phyloP scores from a whole-genome alignment of 1,140 invertebrate genomes.

The Cherax quadricarinatus region DNA sequence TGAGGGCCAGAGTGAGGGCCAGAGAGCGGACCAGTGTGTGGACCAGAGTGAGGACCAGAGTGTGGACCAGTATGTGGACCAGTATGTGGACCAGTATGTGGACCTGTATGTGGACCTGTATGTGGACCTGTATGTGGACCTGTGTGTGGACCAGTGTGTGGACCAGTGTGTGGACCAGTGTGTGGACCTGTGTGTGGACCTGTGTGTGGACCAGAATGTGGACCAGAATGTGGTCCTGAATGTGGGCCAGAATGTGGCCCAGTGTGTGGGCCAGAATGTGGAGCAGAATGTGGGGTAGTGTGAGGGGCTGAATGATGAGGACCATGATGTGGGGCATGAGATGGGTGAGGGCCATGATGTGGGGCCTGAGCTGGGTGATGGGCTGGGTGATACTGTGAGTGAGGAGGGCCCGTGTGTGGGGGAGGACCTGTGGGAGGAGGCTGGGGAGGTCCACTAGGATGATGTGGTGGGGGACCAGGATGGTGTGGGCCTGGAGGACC shows the following conservation, averaged over 20 bases:
- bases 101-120: too few species aligned
- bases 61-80: constrained; percentile 56
- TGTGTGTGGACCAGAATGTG: constrained; percentile 52
- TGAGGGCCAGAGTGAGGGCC: constrained; percentile 49
- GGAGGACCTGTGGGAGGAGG: constrained; percentile 62
- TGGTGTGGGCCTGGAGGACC: constrained; percentile 61
- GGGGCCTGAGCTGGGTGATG: constrained; percentile 55
- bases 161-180: constrained; percentile 42
- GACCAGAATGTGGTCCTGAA: constrained; percentile 53
- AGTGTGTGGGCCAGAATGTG: constrained; percentile 43
- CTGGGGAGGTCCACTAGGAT: constrained; percentile 67
- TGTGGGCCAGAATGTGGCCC: constrained; percentile 54
- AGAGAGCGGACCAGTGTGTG: constrained; percentile 42
- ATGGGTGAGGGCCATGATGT: constrained; percentile 51
- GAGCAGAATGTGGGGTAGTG: constrained; percentile 54
- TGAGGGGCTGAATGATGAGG: constrained; percentile 67
- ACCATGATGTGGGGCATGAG: constrained; percentile 63
- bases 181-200: constrained; percentile 45
- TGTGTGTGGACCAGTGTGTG: constrained; percentile 32
- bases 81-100: too few species aligned
- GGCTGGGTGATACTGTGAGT: constrained; percentile 71
- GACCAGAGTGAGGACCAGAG: constrained; percentile 42
- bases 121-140: constrained; percentile 42
- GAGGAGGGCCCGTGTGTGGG: constrained; percentile 64
- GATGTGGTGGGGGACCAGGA: constrained; percentile 66